Base-by-base conservation (phyloP, 1,140 invertebrate genomes). In the Anoplolepis gracilipes region DNA sequence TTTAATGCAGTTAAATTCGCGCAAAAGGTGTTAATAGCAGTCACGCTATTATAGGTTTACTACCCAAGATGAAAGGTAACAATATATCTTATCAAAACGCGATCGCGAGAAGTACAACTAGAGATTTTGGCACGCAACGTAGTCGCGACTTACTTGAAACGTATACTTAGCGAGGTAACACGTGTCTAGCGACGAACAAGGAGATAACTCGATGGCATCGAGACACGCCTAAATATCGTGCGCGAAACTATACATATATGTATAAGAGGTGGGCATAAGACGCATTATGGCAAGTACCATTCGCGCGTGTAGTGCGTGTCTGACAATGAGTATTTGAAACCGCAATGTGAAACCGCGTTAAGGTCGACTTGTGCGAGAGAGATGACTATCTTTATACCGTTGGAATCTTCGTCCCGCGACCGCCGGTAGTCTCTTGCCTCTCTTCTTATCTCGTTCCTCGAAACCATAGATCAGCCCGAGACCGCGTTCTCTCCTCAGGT, bases 381-480 rank as follows among this genome's bases (percentile, higher is more conserved):
- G 46, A 82, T 86, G 84, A 72, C 64, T 86, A 86, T 89, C 84
- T 82, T 82, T 62, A 53, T 72, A 76, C 69, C 49, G 46, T 49
- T 16, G 70, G 49, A 25, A 62, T 77, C 22, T 82, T 76, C 76
- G 76, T 79, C 76, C 73, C 13, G 22, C 49, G 75, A 1, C 28
- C 33, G 46, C 28, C 67, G 49, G 73, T 85, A 73, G 87, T 85
- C 62, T 36, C 57, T 30, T 64, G n/a, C 22, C 13, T 19, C 13
- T 19, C 49, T 30, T 25, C 22, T 46, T 49, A 30, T 61, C 65
- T 55, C 49, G 76, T 90, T 90, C 84, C 57, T 16, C 89, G 89
- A 90, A 90, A 69, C 72, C 89, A 79, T 90, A 88, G 84, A 90
- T 90, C 90, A 89, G 55, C 39, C 28, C 7, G 77, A 64, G 78